These are phyloP conservation scores for Scaptomyza reducta DNA, from an alignment of 2,888 invertebrate genomes.

Conservation along the genomic window DNA sequence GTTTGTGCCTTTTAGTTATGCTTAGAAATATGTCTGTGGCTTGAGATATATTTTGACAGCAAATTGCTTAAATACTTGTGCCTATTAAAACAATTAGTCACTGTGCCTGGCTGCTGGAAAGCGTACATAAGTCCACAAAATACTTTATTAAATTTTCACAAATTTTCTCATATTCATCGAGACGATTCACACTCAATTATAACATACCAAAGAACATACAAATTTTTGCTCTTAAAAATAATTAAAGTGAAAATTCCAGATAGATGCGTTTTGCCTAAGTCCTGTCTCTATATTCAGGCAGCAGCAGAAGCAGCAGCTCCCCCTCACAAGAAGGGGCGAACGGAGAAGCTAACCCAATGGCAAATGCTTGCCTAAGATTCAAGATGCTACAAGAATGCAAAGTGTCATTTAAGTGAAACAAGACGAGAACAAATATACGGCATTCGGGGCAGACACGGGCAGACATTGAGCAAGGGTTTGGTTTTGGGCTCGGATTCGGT, in stretches of 20 bases:
- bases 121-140: constrained; percentile 15
- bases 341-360: constrained; percentile 30
- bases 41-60: constrained; percentile 52
- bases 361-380: constrained; percentile 52
- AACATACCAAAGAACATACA: constrained; percentile 77
- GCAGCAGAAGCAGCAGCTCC: background rate
- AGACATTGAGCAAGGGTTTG: constrained; percentile 16
- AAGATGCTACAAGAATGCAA: constrained; percentile 78
- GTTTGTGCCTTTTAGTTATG: background rate
- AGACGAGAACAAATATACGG: constrained; percentile 74
- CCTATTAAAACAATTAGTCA: constrained; percentile 72
- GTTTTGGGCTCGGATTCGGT: constrained; percentile 11
- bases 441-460: constrained; percentile 29
- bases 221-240: constrained; percentile 70
- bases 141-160: constrained; percentile 76
- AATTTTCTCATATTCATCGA: constrained; percentile 76
- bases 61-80: constrained; percentile 66
- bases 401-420: constrained; percentile 82
- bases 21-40: constrained; percentile 23
- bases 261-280: constrained; percentile 38
- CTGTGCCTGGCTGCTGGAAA: constrained; percentile 24
- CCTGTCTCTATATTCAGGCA: constrained; percentile 18
- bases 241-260: constrained; percentile 70
- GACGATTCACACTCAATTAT: constrained; percentile 82
- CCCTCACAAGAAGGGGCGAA: background rate